Percentiles rank a stretch among this genome's conserved stretches.
These are phyloP conservation scores for Silvanus unidentatus DNA, from an alignment of 2,888 invertebrate genomes.

Conservation along the genomic window DNA sequence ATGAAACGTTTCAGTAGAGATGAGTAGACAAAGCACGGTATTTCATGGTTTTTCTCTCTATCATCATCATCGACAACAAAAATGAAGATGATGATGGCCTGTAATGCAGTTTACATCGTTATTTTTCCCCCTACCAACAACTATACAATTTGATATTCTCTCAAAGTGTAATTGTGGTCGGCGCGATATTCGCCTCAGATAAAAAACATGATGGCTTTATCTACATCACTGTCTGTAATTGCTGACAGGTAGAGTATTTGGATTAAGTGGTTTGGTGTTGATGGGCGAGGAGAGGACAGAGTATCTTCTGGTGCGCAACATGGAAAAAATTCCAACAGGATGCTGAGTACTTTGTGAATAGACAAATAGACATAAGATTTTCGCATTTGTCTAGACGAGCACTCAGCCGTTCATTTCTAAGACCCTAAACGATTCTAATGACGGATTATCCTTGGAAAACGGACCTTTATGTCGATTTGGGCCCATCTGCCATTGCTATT, in stretches of 20 bases:
- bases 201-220: slow-evolving; percentile 26
- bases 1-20: slow-evolving; percentile 1
- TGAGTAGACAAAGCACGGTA: slow-evolving; percentile 19
- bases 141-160: too few species aligned
- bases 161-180: slow-evolving; percentile 5
- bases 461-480: too few species aligned
- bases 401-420: neutral
- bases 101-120: too few species aligned
- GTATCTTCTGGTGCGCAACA: too few species aligned
- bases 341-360: too few species aligned
- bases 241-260: slow-evolving; percentile 24
- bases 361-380: too few species aligned
- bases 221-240: slow-evolving; percentile 26
- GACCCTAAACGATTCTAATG: slow-evolving; percentile 6
- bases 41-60: slow-evolving; percentile 7
- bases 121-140: too few species aligned
- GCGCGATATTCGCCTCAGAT: neutral
- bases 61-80: slow-evolving; percentile 7
- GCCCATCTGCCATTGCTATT: too few species aligned
- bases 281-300: neutral
- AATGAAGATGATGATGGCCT: too few species aligned
- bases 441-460: slow-evolving; percentile 9
- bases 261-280: slow-evolving; percentile 2
- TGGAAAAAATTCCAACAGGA: too few species aligned
- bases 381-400: neutral